Evolutionary conservation across 2,888 invertebrate species (phyloP).

Genomic region (Chironomus riparius): DNA sequence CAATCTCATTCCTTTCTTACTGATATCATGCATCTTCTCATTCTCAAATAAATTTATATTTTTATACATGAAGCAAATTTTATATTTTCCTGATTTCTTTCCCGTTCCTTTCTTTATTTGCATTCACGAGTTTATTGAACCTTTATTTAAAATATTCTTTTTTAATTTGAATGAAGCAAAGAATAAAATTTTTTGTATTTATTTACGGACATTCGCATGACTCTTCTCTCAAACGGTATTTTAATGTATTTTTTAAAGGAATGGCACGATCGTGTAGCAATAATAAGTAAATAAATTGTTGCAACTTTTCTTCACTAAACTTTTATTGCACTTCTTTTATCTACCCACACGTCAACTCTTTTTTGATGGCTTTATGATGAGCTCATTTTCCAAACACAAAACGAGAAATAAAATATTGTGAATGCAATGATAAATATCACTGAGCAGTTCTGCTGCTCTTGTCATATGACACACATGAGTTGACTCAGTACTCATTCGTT

Average conservation of each 20-base stretch:
- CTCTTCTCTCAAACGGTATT: background rate
- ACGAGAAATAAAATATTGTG: background rate
- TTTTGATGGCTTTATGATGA: constrained; percentile 14
- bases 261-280: too few species aligned
- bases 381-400: background rate
- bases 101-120: background rate
- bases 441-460: background rate
- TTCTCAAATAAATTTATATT: too few species aligned
- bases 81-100: background rate
- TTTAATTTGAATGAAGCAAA: background rate
- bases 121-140: background rate
- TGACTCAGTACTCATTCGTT: too few species aligned
- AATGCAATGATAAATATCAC: background rate
- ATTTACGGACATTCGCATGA: background rate
- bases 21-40: background rate
- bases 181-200: background rate
- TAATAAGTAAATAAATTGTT: too few species aligned
- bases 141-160: background rate
- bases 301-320: too few species aligned
- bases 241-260: too few species aligned
- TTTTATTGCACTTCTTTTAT: background rate
- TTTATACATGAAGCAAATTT: too few species aligned
- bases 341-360: constrained; percentile 2
- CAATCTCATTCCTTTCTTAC: background rate
- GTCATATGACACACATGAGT: too few species aligned